Base-by-base conservation (phyloP, 2,113 vertebrate species). In the Empidonax alnorum region DNA sequence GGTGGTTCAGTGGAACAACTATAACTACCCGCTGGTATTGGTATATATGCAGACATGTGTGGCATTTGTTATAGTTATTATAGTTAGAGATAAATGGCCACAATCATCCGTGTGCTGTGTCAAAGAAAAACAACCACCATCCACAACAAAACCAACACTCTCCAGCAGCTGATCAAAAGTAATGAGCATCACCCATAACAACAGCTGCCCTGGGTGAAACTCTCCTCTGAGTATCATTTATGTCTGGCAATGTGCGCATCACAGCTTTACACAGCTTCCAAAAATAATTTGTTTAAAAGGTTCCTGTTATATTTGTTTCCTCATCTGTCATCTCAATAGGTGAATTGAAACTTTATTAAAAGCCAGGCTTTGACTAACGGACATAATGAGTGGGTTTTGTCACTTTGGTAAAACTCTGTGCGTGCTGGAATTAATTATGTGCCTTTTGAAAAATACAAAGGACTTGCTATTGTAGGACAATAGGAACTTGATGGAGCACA, bases 291-390 rank as follows among this genome's bases (percentile, higher is more conserved):
- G 46, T 87, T 96, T 87, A 66, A 90, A 84, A 73, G 53, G 41
- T 63, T 94, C 47, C 78, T 89, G 71, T 96, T 94, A 50, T 94
- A 83, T 84, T 91, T 96, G 84, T 93, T 94, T 96, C 77, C 74
- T 95, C 74, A 79, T 89, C 46, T 89, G 91, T 91, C 94, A 91
- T 77, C 62, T 71, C 58, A 82, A 5, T 27, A 91, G 82, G 82
- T 82, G 50, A 79, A 90, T 71, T 59, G 56, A 93, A 89, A 68
- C 33, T 96, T 87, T 59, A 93, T 95, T 94, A 85, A 91, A 96
- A 89, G 67, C 50, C 39, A 44, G 71, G 63, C 87, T 90, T 89
- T 83, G 75, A 80, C 74, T 79, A 94, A 71, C 46, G 62, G 44
- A n/a, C 49, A 37, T 73, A 91, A 94, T 41, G 75, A 88, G 72